Percentiles rank a stretch among this genome's conserved stretches.
Evolutionary conservation across 2,888 invertebrate species (phyloP).

Genomic region (Eretmocerus hayati): DNA sequence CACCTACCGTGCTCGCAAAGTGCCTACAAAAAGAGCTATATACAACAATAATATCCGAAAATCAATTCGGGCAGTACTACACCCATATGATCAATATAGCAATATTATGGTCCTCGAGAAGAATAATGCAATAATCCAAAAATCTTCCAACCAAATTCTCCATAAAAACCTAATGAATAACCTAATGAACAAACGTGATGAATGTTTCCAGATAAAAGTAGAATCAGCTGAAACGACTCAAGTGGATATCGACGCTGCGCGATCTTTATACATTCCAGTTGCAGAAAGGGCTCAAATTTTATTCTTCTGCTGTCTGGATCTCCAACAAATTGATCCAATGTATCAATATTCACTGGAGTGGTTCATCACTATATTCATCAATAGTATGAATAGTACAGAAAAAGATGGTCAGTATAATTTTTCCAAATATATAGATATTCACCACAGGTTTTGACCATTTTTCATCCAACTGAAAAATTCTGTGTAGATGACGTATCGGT

Average conservation of each 20-base stretch:
- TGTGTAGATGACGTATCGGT: constrained; percentile 10
- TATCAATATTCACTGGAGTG: constrained; percentile 91
- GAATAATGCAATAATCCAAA: too few species aligned
- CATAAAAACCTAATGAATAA: too few species aligned
- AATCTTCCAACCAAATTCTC: too few species aligned
- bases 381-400: constrained; percentile 64
- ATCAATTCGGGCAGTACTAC: too few species aligned
- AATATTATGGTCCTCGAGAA: too few species aligned
- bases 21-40: too few species aligned
- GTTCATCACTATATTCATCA: constrained; percentile 76
- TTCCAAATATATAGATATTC: too few species aligned
- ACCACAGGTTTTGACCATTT: background rate
- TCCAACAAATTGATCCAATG: constrained; percentile 87
- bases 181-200: too few species aligned
- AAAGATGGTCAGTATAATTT: constrained; percentile 50
- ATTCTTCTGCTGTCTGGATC: constrained; percentile 80
- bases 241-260: constrained; percentile 72
- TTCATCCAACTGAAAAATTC: background rate
- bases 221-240: constrained; percentile 76
- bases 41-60: too few species aligned
- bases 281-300: constrained; percentile 79
- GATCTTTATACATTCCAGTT: constrained; percentile 76
- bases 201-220: constrained; percentile 64
- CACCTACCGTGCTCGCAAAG: too few species aligned
- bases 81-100: too few species aligned